Percentiles rank a stretch among this genome's conserved stretches.
Conservation (phyloP, 2,888 invertebrate species). For the Orthosia gothica region DNA sequence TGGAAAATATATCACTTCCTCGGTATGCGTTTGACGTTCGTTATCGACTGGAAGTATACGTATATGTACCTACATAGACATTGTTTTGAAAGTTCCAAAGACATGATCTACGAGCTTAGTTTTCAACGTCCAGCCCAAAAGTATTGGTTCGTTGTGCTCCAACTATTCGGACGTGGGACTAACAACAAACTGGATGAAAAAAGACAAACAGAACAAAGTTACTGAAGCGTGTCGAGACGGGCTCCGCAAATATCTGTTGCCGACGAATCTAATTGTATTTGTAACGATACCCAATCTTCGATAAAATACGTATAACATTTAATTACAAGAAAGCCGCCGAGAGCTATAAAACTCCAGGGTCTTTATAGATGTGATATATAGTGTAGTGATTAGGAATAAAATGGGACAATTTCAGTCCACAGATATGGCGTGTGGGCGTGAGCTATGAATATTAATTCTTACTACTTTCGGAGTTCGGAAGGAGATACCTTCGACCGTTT, state of each 20-base stretch:
- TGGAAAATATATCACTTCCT: slow-evolving; percentile 64
- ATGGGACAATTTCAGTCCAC: slow-evolving; percentile 53
- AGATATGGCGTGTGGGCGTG: slow-evolving; percentile 47
- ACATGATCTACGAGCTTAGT: slow-evolving; percentile 52
- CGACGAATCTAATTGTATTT: slow-evolving; percentile 41
- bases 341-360: slow-evolving; percentile 60
- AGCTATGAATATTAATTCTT: slow-evolving; percentile 63
- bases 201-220: slow-evolving; percentile 50
- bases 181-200: slow-evolving; percentile 46
- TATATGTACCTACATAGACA: slow-evolving; percentile 38
- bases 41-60: slow-evolving; percentile 52
- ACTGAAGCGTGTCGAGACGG: slow-evolving; percentile 30
- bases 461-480: slow-evolving; percentile 24
- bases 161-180: slow-evolving; percentile 37
- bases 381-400: slow-evolving; percentile 64
- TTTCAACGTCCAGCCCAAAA: slow-evolving; percentile 43
- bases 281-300: slow-evolving; percentile 38
- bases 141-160: slow-evolving; percentile 38
- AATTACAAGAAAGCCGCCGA: slow-evolving; percentile 49
- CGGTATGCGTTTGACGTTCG: slow-evolving; percentile 55
- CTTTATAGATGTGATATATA: slow-evolving; percentile 57
- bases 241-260: slow-evolving; percentile 40
- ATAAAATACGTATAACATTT: slow-evolving; percentile 61
- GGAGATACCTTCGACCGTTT: slow-evolving; percentile 30
- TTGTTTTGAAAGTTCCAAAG: slow-evolving; percentile 44